phyloP scores from a whole-genome alignment of 2,888 invertebrate species.

The Itoplectis maculator region DNA sequence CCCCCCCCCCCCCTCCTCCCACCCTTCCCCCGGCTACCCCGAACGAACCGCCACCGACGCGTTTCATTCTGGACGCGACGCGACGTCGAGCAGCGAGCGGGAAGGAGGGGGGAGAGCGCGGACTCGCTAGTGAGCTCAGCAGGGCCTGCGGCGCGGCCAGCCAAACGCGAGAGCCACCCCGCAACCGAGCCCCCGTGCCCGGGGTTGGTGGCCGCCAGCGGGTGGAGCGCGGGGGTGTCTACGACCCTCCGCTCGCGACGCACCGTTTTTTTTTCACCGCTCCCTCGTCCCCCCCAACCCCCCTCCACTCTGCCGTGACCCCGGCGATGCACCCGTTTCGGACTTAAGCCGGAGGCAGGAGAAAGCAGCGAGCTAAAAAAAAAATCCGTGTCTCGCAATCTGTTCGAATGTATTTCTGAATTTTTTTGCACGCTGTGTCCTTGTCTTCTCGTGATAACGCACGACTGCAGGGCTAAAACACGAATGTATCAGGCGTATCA shows the following conservation, averaged over 20 bases:
- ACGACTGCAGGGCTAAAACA: conserved; percentile 10
- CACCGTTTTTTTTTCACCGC: conserved; percentile 33
- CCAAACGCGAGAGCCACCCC: conserved; percentile 71
- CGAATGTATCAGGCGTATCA: background rate
- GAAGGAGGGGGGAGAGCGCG: too few relatives aligned
- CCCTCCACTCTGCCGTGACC: conserved; percentile 43
- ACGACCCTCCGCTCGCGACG: conserved; percentile 49
- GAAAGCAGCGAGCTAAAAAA: background rate
- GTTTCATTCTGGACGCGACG: conserved; percentile 57
- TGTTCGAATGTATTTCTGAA: background rate
- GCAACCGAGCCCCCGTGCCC: conserved; percentile 73
- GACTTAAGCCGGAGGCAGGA: conserved; percentile 32
- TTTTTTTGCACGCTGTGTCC: background rate
- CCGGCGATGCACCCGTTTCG: conserved; percentile 17
- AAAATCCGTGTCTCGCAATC: conserved; percentile 38
- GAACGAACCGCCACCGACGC: conserved; percentile 36
- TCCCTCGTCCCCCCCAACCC: conserved; percentile 37
- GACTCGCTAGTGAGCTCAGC: conserved; percentile 62
- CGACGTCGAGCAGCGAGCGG: conserved; percentile 51
- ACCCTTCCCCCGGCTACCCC: background rate
- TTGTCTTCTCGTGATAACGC: background rate
- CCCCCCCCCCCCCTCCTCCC: too few relatives aligned
- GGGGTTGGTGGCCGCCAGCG: conserved; percentile 73
- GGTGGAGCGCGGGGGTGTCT: conserved; percentile 56
- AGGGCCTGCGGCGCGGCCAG: conserved; percentile 69